phyloP scores from a whole-genome alignment of 1,140 invertebrate species.

The Drosophila tsacasi region DNA sequence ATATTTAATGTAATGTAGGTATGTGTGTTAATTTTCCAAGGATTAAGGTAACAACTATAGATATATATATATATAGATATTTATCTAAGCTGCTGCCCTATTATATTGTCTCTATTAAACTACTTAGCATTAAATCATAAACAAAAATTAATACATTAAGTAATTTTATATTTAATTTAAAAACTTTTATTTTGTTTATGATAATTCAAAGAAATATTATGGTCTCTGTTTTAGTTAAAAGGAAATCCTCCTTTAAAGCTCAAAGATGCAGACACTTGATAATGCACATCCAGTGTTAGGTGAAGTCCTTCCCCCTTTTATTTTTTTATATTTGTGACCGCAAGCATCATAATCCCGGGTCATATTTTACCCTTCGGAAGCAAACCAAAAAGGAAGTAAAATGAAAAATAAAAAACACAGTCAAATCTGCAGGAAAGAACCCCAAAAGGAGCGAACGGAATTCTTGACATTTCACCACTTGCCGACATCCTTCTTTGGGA shows the following conservation, averaged over 20 bases:
- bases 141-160: background rate
- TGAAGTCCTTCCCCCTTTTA: background rate
- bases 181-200: no score
- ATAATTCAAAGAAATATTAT: no score
- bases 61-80: no score
- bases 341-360: conserved; percentile 29
- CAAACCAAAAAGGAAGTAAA: background rate
- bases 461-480: conserved; percentile 51
- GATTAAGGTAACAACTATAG: no score
- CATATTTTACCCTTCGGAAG: conserved; percentile 23
- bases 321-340: background rate
- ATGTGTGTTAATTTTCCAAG: no score
- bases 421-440: conserved; percentile 10
- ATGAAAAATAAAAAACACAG: background rate
- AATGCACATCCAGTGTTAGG: background rate
- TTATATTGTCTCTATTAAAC: no score
- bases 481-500: conserved; percentile 5
- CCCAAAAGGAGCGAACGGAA: conserved; percentile 25
- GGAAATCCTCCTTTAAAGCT: no score
- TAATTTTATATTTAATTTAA: background rate
- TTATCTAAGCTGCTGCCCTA: no score
- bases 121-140: background rate
- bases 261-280: no score
- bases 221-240: background rate
- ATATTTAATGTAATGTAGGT: no score